These are phyloP conservation scores for Alces alces DNA, from an alignment of 2,113 vertebrate genomes.

Conservation along the genomic window DNA sequence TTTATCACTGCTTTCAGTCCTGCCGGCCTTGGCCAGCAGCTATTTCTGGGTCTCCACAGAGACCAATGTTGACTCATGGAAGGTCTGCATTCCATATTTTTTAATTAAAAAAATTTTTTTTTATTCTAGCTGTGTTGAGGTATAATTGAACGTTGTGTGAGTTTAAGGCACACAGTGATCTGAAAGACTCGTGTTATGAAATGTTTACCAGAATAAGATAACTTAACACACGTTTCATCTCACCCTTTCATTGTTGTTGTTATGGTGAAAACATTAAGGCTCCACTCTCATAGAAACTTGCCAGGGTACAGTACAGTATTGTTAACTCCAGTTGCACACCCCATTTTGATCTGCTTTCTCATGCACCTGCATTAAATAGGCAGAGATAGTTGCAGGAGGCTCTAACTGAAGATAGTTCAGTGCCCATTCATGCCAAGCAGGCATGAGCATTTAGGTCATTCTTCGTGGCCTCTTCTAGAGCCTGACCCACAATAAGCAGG, in stretches of 20 bases:
- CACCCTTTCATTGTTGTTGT: neutral
- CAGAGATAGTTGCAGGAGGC: neutral
- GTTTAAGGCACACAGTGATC: neutral
- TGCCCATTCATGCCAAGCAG: neutral
- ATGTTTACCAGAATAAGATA: neutral
- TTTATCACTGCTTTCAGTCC: neutral
- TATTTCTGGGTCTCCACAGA: neutral
- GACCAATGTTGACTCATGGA: neutral
- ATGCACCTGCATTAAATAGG: neutral
- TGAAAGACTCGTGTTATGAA: neutral
- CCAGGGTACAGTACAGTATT: too few relatives aligned
- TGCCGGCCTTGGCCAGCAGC: neutral
- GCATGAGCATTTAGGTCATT: rapidly evolving
- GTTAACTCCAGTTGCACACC: neutral
- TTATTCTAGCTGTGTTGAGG: neutral
- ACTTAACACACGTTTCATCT: neutral
- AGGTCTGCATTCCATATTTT: neutral
- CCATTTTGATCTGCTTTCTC: neutral
- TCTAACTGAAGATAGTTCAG: neutral
- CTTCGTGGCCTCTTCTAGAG: neutral
- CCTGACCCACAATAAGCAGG: neutral
- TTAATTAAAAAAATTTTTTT: neutral
- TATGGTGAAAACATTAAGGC: neutral
- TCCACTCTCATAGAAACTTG: neutral
- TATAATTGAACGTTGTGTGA: neutral